phyloP scores from a whole-genome alignment of 2,113 vertebrate species.

The Callospermophilus lateralis region DNA sequence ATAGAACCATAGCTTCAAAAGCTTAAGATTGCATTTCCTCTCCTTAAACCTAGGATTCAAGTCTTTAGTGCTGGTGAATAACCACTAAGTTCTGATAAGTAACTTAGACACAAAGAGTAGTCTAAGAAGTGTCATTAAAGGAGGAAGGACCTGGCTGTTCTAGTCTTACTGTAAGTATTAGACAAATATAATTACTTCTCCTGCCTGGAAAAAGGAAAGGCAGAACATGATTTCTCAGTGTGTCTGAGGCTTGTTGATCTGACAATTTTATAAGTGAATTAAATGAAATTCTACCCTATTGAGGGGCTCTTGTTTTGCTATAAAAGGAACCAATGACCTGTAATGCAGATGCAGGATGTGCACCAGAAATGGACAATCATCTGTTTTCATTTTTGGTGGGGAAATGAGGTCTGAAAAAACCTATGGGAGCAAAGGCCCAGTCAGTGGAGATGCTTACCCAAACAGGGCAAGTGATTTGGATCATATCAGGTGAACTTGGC shows the following conservation, averaged over 20 bases:
- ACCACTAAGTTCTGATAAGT: background rate
- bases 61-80: background rate
- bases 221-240: slow-evolving; percentile 42
- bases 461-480: background rate
- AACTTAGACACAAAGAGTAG: background rate
- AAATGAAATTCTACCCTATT: slow-evolving; percentile 23
- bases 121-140: background rate
- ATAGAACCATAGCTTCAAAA: background rate
- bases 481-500: background rate
- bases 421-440: background rate
- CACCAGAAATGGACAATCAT: background rate
- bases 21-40: background rate
- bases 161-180: background rate
- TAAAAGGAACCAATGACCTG: slow-evolving; percentile 43
- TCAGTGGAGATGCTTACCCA: background rate
- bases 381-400: background rate
- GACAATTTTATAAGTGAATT: slow-evolving; percentile 70
- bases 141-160: background rate
- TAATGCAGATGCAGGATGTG: background rate
- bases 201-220: slow-evolving; percentile 11
- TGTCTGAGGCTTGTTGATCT: slow-evolving; percentile 39
- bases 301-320: slow-evolving; percentile 58
- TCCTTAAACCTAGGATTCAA: background rate
- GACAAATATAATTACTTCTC: background rate
- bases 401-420: slow-evolving; percentile 22